These are phyloP conservation scores for Lycorma delicatula DNA, from an alignment of 1,140 invertebrate species.

Conservation along the genomic window DNA sequence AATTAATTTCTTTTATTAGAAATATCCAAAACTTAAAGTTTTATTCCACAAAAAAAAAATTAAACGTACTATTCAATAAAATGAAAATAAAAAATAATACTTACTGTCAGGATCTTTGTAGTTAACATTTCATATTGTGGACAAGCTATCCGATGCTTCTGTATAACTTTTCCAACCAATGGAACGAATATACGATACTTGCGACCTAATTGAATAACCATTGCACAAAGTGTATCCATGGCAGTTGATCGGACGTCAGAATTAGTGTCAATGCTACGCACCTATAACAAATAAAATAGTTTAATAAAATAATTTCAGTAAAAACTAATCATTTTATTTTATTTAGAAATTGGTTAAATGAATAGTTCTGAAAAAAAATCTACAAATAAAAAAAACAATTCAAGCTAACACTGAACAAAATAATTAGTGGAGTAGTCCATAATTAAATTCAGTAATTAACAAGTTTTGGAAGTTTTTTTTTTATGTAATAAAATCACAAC, in stretches of 20 bases:
- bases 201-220: slow-evolving; percentile 79
- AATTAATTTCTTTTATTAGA: too few species aligned
- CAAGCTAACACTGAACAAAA: neutral
- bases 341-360: too few species aligned
- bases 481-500: too few species aligned
- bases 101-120: slow-evolving; percentile 53
- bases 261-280: slow-evolving; percentile 73
- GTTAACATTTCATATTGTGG: slow-evolving; percentile 69
- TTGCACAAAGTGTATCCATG: slow-evolving; percentile 84
- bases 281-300: slow-evolving; percentile 29
- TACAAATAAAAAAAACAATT: too few species aligned
- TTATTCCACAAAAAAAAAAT: too few species aligned
- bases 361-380: too few species aligned
- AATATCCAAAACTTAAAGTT: too few species aligned
- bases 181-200: slow-evolving; percentile 91
- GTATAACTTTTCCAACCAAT: slow-evolving; percentile 75
- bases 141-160: slow-evolving; percentile 74
- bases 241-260: slow-evolving; percentile 68
- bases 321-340: too few species aligned
- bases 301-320: neutral
- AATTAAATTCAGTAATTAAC: too few species aligned
- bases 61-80: too few species aligned
- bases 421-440: neutral
- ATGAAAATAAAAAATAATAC: too few species aligned
- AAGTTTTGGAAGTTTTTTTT: too few species aligned